phyloP scores from a whole-genome alignment of 2,888 invertebrate genomes.

The Melolontha melolontha region DNA sequence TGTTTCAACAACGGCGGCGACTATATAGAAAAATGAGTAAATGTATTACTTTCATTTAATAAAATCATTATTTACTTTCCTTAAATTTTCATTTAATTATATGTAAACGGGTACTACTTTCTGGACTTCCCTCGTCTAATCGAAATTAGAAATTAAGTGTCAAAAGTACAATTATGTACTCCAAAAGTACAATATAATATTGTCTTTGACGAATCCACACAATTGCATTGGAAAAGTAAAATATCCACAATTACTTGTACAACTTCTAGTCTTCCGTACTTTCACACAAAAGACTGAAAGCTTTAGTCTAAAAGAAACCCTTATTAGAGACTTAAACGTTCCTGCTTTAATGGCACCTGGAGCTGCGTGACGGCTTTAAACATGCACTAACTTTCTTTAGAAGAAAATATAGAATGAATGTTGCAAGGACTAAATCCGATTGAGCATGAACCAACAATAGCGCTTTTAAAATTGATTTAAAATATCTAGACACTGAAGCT shows the following conservation, averaged over 20 bases:
- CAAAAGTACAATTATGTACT: too few relatives aligned
- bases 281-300: slow-evolving; percentile 21
- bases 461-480: slow-evolving; percentile 44
- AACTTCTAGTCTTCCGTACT: slow-evolving; percentile 14
- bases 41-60: too few relatives aligned
- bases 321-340: slow-evolving; percentile 26
- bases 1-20: too few relatives aligned
- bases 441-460: slow-evolving; percentile 41
- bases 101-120: too few relatives aligned
- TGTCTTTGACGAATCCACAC: not conserved
- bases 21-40: too few relatives aligned
- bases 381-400: slow-evolving; percentile 12
- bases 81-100: too few relatives aligned
- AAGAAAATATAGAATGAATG: slow-evolving; percentile 22
- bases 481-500: slow-evolving; percentile 26
- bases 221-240: slow-evolving; percentile 1
- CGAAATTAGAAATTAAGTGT: too few relatives aligned
- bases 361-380: slow-evolving; percentile 18
- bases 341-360: slow-evolving; percentile 26
- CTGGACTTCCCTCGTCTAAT: too few relatives aligned
- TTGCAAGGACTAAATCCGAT: slow-evolving; percentile 33
- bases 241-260: slow-evolving; percentile 15
- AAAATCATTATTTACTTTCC: too few relatives aligned
- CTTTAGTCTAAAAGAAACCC: slow-evolving; percentile 19
- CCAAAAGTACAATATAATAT: slow-evolving; percentile 20